Evolutionary conservation across 2,888 invertebrate species (phyloP).

Genomic region (Blastobasis lacticolella): DNA sequence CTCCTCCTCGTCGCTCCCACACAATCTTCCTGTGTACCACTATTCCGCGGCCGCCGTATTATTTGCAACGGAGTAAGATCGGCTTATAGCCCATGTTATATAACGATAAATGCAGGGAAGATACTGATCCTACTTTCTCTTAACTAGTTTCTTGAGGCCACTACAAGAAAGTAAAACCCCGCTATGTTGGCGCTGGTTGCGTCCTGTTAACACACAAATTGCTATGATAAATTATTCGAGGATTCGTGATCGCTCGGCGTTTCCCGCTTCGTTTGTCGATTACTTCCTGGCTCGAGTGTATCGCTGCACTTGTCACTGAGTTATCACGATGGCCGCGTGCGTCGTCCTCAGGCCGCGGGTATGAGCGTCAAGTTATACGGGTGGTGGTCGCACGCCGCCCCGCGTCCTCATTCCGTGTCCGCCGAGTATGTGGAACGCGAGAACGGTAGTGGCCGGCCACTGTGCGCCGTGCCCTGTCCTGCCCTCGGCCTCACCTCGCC

Average conservation of each 20-base stretch:
- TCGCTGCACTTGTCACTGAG: neutral
- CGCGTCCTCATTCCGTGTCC: conserved; percentile 14
- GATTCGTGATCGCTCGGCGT: conserved; percentile 30
- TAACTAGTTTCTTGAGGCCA: conserved; percentile 69
- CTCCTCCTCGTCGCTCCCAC: conserved; percentile 1
- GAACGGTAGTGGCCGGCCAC: conserved; percentile 48
- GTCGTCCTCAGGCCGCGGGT: neutral
- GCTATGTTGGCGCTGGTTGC: conserved; percentile 63
- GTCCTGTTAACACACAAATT: conserved; percentile 71
- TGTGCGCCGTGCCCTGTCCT: conserved; percentile 45
- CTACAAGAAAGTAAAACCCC: conserved; percentile 72
- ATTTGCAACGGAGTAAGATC: conserved; percentile 2
- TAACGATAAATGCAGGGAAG: conserved; percentile 56
- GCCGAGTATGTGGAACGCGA: conserved; percentile 61
- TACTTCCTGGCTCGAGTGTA: no score
- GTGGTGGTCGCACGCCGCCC: conserved; percentile 14
- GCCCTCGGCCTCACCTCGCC: conserved; percentile 16
- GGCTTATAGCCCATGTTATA: conserved; percentile 37
- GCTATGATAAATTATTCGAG: conserved; percentile 58
- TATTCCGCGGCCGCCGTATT: neutral
- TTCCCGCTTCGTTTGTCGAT: neutral
- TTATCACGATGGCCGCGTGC: neutral
- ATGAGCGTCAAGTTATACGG: neutral
- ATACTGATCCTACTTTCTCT: conserved; percentile 71
- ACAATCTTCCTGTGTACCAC: neutral